phyloP scores from a whole-genome alignment of 2,113 vertebrate genomes.

The Geococcyx californianus region DNA sequence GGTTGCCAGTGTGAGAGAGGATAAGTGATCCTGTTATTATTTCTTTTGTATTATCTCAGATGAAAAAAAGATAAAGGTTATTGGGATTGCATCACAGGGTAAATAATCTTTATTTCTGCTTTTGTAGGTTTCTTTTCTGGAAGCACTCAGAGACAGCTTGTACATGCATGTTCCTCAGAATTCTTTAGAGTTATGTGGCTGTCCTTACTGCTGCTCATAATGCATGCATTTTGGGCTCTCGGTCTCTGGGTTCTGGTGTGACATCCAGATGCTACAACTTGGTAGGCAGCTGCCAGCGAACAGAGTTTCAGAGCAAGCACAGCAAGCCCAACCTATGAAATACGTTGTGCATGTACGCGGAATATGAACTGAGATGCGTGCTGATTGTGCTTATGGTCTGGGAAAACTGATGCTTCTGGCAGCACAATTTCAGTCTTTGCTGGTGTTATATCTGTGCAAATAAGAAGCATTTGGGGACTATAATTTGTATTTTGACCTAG shows the following conservation, averaged over 20 bases:
- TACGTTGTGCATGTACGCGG: rapidly evolving
- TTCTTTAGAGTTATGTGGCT: background rate
- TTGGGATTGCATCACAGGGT: background rate
- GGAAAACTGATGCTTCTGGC: background rate
- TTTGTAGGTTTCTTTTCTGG: background rate
- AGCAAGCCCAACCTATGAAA: background rate
- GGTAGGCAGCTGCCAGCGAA: background rate
- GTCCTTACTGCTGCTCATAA: background rate
- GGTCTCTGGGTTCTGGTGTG: background rate
- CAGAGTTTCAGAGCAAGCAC: background rate
- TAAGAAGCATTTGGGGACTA: background rate
- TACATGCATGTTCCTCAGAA: background rate
- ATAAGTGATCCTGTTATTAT: background rate
- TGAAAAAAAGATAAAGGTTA: background rate
- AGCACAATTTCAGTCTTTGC: background rate
- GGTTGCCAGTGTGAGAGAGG: background rate
- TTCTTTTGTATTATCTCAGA: background rate
- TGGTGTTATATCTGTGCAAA: background rate
- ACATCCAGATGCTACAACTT: background rate
- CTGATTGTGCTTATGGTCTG: background rate
- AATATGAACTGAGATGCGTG: rapidly evolving
- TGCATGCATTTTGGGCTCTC: background rate
- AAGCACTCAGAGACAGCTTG: background rate
- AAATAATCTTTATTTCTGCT: background rate
- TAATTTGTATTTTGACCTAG: background rate